Conservation (phyloP, 1,140 invertebrate genomes). For the Drosophila takahashii region DNA sequence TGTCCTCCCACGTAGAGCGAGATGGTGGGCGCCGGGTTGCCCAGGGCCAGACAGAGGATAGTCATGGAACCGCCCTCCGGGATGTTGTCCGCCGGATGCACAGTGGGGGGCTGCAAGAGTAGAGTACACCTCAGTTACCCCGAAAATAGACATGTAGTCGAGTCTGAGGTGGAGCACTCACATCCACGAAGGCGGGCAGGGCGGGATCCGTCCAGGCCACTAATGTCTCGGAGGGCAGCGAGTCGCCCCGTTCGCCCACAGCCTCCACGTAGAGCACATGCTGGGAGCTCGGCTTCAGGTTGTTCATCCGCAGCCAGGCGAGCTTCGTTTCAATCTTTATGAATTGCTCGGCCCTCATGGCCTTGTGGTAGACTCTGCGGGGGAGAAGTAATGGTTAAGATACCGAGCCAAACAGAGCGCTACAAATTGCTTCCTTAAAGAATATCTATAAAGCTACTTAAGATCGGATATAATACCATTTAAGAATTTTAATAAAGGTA, state of each 20-base stretch:
- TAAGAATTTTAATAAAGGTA: too few species aligned
- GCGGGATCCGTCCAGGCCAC: conserved; percentile 94
- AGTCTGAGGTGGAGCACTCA: conserved; percentile 74
- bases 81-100: conserved; percentile 92
- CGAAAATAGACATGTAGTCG: not conserved
- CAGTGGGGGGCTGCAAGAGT: conserved; percentile 89
- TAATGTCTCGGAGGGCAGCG: conserved; percentile 91
- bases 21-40: conserved; percentile 92
- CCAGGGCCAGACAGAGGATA: conserved; percentile 92
- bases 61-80: conserved; percentile 94
- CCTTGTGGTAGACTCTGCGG: conserved; percentile 88
- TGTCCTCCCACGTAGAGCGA: conserved; percentile 90
- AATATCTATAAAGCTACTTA: not conserved
- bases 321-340: conserved; percentile 87
- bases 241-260: conserved; percentile 88
- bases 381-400: not conserved
- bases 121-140: conserved; percentile 11
- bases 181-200: conserved; percentile 93
- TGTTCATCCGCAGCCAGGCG: conserved; percentile 89
- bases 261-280: conserved; percentile 91
- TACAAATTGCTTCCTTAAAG: not conserved
- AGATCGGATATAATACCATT: too few species aligned
- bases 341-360: conserved; percentile 87
- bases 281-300: conserved; percentile 90
- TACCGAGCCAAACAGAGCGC: not conserved